Conservation (phyloP, 2,797 vertebrate species). For the Leucoraja ocellata region DNA sequence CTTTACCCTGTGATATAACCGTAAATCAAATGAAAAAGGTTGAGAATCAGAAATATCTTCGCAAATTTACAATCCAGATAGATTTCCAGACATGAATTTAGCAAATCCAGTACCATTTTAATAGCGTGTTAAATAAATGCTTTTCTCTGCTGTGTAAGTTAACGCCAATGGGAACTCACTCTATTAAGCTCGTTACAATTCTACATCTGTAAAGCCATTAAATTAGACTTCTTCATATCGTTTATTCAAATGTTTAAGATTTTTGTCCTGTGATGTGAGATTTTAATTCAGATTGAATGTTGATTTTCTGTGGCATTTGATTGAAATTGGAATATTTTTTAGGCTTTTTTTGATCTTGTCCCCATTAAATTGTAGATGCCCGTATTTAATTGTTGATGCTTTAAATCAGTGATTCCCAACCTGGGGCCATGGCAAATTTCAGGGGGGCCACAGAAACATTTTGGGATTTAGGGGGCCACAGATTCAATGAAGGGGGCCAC, state of each 20-base stretch:
- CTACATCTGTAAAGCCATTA: not conserved
- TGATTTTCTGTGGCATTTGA: not conserved
- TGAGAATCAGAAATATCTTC: slow-evolving; percentile 11
- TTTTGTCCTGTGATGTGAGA: not conserved
- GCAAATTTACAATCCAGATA: slow-evolving; percentile 8
- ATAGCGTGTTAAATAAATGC: not conserved
- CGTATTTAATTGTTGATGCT: not conserved
- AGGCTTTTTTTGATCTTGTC: not conserved
- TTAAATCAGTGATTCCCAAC: too few relatives aligned
- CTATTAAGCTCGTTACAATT: not conserved
- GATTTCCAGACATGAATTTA: not conserved
- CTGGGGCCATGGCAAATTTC: too few relatives aligned
- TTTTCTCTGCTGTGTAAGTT: not conserved
- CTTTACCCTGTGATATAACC: slow-evolving; percentile 31
- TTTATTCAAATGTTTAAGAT: not conserved
- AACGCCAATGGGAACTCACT: not conserved
- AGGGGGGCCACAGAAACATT: too few relatives aligned
- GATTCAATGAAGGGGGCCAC: too few relatives aligned
- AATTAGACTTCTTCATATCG: not conserved
- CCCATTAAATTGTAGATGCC: not conserved
- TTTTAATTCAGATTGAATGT: not conserved
- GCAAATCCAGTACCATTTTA: not conserved
- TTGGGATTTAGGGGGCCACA: too few relatives aligned
- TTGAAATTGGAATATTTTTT: not conserved
- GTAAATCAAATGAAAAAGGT: slow-evolving; percentile 25